Percentiles rank a stretch among this genome's conserved stretches.
Conservation (phyloP, 2,113 vertebrate genomes). For the Chloebia gouldiae region DNA sequence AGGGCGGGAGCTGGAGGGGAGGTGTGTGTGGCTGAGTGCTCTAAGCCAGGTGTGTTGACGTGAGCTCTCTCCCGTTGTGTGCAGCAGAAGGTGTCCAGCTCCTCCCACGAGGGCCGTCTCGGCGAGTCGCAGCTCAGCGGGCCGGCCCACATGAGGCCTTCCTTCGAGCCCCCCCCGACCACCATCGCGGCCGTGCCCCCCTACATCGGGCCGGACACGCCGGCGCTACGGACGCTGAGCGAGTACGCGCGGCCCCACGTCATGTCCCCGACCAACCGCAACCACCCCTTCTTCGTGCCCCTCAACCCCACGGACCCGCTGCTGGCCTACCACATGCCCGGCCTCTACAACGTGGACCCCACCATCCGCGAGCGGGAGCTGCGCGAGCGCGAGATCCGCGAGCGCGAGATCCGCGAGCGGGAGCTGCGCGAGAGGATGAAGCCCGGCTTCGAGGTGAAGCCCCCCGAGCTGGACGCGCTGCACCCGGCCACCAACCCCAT, state of each 20-base stretch:
- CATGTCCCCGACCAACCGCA: conserved; percentile 97
- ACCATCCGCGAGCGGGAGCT: conserved; percentile 92
- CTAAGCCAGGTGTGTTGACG: rapidly evolving
- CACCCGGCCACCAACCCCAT: conserved; percentile 96
- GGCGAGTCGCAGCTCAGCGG: conserved; percentile 85
- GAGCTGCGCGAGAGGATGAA: conserved; percentile 97
- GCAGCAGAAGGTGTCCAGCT: conserved; percentile 90
- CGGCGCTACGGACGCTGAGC: conserved; percentile 94
- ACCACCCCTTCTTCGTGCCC: conserved; percentile 97
- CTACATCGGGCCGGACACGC: conserved; percentile 95
- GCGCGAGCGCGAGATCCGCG: conserved; percentile 88
- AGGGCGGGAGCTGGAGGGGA: neutral
- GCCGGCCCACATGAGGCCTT: conserved; percentile 86
- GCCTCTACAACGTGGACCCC: conserved; percentile 94
- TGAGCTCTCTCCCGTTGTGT: neutral
- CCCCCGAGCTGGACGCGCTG: conserved; percentile 90
- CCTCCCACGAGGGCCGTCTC: conserved; percentile 88
- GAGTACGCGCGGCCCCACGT: conserved; percentile 98
- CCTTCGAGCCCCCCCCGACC: conserved; percentile 89
- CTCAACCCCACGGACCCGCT: conserved; percentile 92
- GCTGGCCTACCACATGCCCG: conserved; percentile 95
- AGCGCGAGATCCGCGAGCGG: conserved; percentile 90
- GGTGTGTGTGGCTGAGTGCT: neutral
- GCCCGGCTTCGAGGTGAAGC: conserved; percentile 97
- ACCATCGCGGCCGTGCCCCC: conserved; percentile 96